Evolutionary conservation across 2,113 vertebrate genomes (phyloP).

Genomic region (Phainopepla nitens): DNA sequence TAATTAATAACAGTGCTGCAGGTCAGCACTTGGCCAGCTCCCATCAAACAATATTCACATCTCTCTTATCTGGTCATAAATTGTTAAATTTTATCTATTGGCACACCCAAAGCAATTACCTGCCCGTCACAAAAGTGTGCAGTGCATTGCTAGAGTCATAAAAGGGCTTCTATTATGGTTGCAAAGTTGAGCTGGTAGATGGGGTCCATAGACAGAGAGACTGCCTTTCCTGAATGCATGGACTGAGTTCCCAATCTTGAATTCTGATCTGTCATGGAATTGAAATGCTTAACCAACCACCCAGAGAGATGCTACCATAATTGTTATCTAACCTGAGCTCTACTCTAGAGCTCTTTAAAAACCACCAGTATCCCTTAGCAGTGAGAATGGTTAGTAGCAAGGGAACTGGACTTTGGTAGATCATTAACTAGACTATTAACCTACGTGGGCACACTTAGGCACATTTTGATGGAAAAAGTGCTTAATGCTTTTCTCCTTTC

Average conservation of each 20-base stretch:
- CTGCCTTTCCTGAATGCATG: not conserved
- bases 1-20: not conserved
- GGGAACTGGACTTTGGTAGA: not conserved
- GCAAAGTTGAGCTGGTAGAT: not conserved
- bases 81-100: not conserved
- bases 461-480: not conserved
- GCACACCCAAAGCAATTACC: not conserved
- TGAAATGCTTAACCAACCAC: not conserved
- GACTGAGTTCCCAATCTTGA: not conserved
- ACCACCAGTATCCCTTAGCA: not conserved
- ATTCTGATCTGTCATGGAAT: not conserved
- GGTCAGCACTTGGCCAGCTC: not conserved
- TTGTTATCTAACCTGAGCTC: not conserved
- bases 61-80: not conserved
- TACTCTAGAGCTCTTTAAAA: not conserved
- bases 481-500: not conserved
- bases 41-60: not conserved
- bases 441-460: not conserved
- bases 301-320: not conserved
- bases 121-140: not conserved
- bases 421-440: not conserved
- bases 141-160: not conserved
- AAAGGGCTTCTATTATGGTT: not conserved
- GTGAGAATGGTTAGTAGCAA: not conserved
- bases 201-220: not conserved